phyloP scores from a whole-genome alignment of 2,113 vertebrate species.

The Siphamia tubifer region DNA sequence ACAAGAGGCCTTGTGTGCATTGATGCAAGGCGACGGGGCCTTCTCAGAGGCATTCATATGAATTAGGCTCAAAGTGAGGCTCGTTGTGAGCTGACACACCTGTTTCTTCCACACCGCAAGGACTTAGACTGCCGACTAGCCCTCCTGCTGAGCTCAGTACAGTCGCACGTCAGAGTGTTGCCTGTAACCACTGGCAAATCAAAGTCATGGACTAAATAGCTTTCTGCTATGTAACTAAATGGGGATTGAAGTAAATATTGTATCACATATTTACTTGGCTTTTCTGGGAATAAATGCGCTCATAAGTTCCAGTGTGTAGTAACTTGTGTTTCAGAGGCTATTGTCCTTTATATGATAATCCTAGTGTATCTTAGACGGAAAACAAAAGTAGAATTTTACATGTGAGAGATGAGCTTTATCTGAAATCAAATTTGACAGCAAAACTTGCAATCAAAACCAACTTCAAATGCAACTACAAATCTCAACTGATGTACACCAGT shows the following conservation, averaged over 20 bases:
- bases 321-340: too few relatives aligned
- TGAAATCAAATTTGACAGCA: too few relatives aligned
- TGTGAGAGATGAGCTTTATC: too few relatives aligned
- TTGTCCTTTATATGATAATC: too few relatives aligned
- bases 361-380: too few relatives aligned
- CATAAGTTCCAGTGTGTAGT: not conserved
- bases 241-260: not conserved
- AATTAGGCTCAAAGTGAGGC: slow-evolving; percentile 58
- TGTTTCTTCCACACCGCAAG: not conserved
- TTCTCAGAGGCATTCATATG: slow-evolving; percentile 41
- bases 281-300: not conserved
- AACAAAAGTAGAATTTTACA: too few relatives aligned
- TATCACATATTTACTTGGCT: not conserved
- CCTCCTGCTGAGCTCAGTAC: not conserved
- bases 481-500: too few relatives aligned
- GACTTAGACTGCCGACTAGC: not conserved
- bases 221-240: not conserved
- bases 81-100: slow-evolving; percentile 20
- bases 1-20: slow-evolving; percentile 36
- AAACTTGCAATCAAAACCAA: too few relatives aligned
- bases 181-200: not conserved
- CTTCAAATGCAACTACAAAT: too few relatives aligned
- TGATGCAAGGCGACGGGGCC: slow-evolving; percentile 57
- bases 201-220: not conserved
- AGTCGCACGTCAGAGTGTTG: not conserved